Percentiles rank a stretch among this genome's conserved stretches.
Conservation (phyloP, 2,888 invertebrate species). For the Torymus aiolomorphi region DNA sequence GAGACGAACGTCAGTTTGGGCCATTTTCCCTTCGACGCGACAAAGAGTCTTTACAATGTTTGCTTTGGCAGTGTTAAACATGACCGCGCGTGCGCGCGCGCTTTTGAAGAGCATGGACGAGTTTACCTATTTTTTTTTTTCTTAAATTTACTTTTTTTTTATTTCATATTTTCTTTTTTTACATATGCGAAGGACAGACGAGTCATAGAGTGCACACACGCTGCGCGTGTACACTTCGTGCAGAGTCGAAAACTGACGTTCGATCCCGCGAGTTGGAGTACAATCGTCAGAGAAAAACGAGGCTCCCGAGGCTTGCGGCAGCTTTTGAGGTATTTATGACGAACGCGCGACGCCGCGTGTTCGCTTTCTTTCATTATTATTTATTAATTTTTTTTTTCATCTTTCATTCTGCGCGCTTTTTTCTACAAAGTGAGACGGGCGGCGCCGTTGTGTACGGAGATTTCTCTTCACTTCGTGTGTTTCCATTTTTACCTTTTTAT, state of each 20-base stretch:
- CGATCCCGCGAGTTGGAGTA: not conserved
- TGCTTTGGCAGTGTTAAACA: slow-evolving; percentile 55
- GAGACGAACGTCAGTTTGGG: slow-evolving; percentile 47
- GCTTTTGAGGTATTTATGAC: slow-evolving; percentile 73
- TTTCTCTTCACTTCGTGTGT: slow-evolving; percentile 57
- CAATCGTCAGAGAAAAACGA: slow-evolving; percentile 12
- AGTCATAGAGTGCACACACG: slow-evolving; percentile 19
- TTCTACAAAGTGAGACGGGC: slow-evolving; percentile 61
- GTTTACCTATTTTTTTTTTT: not conserved
- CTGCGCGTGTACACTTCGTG: not conserved
- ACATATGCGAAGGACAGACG: slow-evolving; percentile 30
- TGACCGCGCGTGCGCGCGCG: slow-evolving; percentile 29
- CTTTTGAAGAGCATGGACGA: slow-evolving; percentile 51
- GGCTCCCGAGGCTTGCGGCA: slow-evolving; percentile 70
- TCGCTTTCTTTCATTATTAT: slow-evolving; percentile 55
- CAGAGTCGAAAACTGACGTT: slow-evolving; percentile 39
- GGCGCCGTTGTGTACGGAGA: slow-evolving; percentile 67
- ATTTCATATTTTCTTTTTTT: slow-evolving; percentile 5
- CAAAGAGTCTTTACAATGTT: slow-evolving; percentile 50
- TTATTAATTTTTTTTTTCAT: slow-evolving; percentile 19
- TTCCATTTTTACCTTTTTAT: slow-evolving; percentile 51
- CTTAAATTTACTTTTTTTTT: slow-evolving; percentile 5
- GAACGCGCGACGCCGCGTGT: slow-evolving; percentile 65
- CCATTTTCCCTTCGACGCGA: slow-evolving; percentile 13
- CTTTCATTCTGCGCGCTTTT: slow-evolving; percentile 33